phyloP scores from a whole-genome alignment of 2,113 vertebrate species.

The Geococcyx californianus region DNA sequence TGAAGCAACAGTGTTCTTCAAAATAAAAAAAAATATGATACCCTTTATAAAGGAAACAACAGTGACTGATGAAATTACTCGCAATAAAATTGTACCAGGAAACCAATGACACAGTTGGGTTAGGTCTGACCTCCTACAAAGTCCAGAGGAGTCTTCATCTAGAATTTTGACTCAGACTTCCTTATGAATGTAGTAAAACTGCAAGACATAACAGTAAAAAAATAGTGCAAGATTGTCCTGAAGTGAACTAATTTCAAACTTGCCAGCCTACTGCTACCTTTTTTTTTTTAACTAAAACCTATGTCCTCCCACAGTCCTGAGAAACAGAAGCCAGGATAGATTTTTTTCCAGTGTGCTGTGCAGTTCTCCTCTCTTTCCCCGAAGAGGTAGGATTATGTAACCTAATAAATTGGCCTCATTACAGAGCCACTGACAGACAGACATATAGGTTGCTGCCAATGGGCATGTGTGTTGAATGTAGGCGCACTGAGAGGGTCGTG shows the following conservation, averaged over 20 bases:
- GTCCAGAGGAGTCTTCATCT: neutral
- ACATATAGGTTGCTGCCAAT: slow-evolving; percentile 75
- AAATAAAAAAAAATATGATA: neutral
- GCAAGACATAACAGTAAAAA: neutral
- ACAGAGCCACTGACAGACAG: slow-evolving; percentile 84
- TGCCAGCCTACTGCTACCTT: neutral
- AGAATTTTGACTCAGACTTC: neutral
- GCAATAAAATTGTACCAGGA: neutral
- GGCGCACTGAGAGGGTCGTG: neutral
- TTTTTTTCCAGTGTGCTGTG: slow-evolving; percentile 24
- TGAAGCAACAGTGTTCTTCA: neutral
- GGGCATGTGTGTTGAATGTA: slow-evolving; percentile 67
- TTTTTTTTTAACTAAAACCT: neutral
- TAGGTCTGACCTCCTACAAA: neutral
- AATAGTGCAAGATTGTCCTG: neutral
- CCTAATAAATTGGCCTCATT: slow-evolving; percentile 84
- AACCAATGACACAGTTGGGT: neutral
- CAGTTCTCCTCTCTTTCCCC: slow-evolving; percentile 43
- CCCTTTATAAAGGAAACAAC: neutral
- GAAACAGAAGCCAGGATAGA: slow-evolving; percentile 16
- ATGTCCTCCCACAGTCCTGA: slow-evolving; percentile 46
- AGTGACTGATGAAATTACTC: neutral
- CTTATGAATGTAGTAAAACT: neutral
- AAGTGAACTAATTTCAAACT: neutral
- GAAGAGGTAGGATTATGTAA: slow-evolving; percentile 78